Evolutionary conservation across 1,140 invertebrate genomes (phyloP).

Genomic region (Drosophila sulfurigaster): DNA sequence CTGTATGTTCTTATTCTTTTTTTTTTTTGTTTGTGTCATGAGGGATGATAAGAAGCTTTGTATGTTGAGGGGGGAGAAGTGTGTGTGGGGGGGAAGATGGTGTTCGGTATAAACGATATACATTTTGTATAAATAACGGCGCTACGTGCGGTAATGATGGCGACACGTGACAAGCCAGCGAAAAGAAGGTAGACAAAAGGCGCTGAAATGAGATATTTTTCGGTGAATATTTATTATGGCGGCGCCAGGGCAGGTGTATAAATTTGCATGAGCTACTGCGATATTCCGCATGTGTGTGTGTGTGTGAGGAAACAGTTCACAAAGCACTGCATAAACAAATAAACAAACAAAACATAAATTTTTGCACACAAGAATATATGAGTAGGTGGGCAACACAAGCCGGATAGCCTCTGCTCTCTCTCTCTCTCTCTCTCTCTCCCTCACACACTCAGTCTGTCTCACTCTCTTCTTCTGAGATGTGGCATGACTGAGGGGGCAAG

Average conservation of each 20-base stretch:
- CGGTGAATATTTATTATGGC: constrained; percentile 77
- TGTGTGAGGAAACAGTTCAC: constrained; percentile 43
- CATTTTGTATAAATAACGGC: constrained; percentile 79
- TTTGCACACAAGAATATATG: constrained; percentile 49
- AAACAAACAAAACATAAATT: constrained; percentile 82
- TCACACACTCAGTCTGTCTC: background rate
- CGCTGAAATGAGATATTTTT: constrained; percentile 81
- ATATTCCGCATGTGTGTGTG: constrained; percentile 13
- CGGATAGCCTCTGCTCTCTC: background rate
- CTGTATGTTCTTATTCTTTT: constrained; percentile 7
- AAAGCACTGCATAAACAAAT: constrained; percentile 81
- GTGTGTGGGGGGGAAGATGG: constrained; percentile 7
- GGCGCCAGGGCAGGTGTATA: constrained; percentile 71
- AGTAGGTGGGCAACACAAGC: constrained; percentile 13
- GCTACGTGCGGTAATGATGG: constrained; percentile 80
- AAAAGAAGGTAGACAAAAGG: constrained; percentile 69
- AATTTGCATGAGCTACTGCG: constrained; percentile 74
- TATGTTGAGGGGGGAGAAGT: background rate
- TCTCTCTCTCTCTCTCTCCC: background rate
- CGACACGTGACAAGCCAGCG: constrained; percentile 75
- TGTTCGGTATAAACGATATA: constrained; percentile 72
- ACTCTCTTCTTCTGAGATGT: background rate
- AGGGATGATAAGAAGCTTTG: background rate
- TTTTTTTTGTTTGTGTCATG: background rate
- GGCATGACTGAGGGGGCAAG: background rate